phyloP scores from a whole-genome alignment of 2,888 invertebrate species.

The Petrolisthes manimaculis region DNA sequence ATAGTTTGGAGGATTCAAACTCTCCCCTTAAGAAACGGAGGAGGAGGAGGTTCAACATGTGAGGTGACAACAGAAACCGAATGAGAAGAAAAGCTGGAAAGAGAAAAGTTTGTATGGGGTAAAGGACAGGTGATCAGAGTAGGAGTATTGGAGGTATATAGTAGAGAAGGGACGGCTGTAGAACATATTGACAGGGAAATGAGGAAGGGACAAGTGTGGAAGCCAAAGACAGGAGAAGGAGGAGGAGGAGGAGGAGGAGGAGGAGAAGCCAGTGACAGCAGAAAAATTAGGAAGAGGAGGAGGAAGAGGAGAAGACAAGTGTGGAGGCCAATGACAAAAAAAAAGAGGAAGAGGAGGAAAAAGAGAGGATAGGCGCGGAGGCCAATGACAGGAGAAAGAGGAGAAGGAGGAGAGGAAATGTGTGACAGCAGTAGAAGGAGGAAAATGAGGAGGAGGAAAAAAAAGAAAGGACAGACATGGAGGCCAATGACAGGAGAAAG shows the following conservation, averaged over 20 bases:
- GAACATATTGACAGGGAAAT: background rate
- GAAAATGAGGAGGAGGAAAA: background rate
- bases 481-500: background rate
- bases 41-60: background rate
- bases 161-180: background rate
- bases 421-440: background rate
- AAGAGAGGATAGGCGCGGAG: background rate
- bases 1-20: too few species aligned
- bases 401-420: slow-evolving; percentile 4
- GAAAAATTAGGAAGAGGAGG: background rate
- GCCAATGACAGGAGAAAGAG: background rate
- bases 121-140: background rate
- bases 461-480: background rate
- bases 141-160: background rate
- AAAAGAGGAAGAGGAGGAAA: background rate
- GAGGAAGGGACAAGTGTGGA: background rate
- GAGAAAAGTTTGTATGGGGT: background rate
- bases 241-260: background rate
- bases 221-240: background rate
- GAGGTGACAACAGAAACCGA: background rate
- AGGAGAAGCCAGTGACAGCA: background rate
- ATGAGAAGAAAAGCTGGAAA: background rate
- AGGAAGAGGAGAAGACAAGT: background rate
- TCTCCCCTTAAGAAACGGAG: too few species aligned
- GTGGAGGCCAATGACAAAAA: background rate